Evolutionary conservation across 2,888 invertebrate species (phyloP), one percentile per base, ranked within the genome.

Genomic region (Cephus sareptanus): DNA sequence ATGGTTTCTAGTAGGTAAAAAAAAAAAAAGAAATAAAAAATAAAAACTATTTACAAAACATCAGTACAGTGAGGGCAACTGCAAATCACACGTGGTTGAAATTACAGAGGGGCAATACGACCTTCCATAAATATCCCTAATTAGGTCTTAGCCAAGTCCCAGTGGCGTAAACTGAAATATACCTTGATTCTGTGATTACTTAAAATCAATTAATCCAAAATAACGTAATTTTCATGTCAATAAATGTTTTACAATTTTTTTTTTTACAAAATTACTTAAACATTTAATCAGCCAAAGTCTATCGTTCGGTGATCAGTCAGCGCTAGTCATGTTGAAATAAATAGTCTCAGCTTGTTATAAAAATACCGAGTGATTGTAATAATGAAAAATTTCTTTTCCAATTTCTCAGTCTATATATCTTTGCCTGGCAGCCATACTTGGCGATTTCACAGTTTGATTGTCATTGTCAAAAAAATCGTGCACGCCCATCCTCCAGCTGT

Each of bases 361-460:
- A 33, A 4, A n/a, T 56, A 1, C 75, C 31, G 1, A 37, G 12
- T 69, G 71, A 56, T 11, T 34, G 1, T 34, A 1, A 56, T 23
- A 4, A 40, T n/a, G 74, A 13, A 35, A 34, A 71, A 75, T 56
- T 75, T 34, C 1, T 15, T 33, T 30, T 15, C 30, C 30, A n/a
- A 11, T 23, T 56, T 56, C 9, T 23, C 23, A 23, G 9, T 56
- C 9, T 9, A 30, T 74, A 30, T 31, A 77, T 70, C 75, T 75
- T 79, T 77, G 11, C 40, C n/a, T 37, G 9, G 76, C 76, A 23
- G 76, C 78, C 76, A 80, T 80, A 75, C 74, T 56, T 56, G 56
- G 23, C 23, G 9, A 23, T 56, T 56, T 56, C 56, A 40, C 40
- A 23, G 56, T 56, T 56, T 23, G 23, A 56, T 56, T 56, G 56